Conservation (phyloP, 37 sponge, comb jelly and placozoan genomes). For the Bolinopsis microptera region DNA sequence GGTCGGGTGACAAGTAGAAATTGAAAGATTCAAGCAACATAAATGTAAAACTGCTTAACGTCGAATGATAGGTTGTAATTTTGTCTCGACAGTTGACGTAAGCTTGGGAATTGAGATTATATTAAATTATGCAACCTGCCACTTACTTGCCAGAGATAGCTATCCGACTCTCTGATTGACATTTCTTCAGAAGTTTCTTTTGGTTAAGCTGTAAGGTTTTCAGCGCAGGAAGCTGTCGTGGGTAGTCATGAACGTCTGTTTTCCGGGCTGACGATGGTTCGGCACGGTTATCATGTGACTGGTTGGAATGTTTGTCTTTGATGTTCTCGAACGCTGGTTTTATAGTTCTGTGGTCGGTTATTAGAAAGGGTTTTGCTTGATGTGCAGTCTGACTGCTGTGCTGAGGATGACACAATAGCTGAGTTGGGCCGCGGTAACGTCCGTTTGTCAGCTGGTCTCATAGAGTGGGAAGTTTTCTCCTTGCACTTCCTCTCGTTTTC, state of each 20-base stretch:
- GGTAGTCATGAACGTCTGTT: not conserved
- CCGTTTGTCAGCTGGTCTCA: not conserved
- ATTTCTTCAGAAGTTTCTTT: not conserved
- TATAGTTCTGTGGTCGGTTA: not conserved
- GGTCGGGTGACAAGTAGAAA: too few relatives aligned
- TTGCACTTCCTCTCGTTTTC: not conserved
- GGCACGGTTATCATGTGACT: too few relatives aligned
- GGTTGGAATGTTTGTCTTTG: not conserved
- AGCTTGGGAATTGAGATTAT: too few relatives aligned
- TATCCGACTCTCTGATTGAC: not conserved
- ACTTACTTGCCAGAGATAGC: not conserved
- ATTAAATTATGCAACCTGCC: too few relatives aligned
- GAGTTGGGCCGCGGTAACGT: not conserved
- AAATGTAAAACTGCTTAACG: too few relatives aligned
- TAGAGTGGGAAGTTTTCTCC: not conserved
- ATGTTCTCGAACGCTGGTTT: not conserved
- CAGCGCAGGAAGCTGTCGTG: not conserved
- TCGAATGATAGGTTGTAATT: too few relatives aligned
- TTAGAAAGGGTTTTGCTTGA: not conserved
- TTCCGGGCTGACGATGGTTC: too few relatives aligned
- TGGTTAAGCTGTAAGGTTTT: not conserved
- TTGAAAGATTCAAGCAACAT: too few relatives aligned
- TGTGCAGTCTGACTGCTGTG: not conserved
- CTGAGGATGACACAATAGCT: not conserved
- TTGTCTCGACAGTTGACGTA: too few relatives aligned